Evolutionary conservation across 2,113 vertebrate species (phyloP), one percentile per base, ranked within the genome.

Genomic region (Heteronetta atricapilla): DNA sequence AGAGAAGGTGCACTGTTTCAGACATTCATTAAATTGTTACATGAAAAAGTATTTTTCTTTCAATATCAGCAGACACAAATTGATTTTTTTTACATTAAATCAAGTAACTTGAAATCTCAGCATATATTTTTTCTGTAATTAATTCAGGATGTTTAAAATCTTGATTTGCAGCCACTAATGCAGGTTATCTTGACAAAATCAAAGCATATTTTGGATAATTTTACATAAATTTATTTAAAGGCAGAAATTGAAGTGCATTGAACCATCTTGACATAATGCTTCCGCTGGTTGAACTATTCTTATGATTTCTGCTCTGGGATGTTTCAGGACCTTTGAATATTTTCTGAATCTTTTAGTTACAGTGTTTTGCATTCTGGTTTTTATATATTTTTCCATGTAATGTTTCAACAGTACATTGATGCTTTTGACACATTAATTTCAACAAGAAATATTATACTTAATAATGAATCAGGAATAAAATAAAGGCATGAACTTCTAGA

Each of bases 201-300:
- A 89, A 92, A 90, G 14, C 33, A 70, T 25, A 6, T 82, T 93
- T 79, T n/a, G 84, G 60, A 52, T 82, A 80, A 72, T 76, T 94
- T 75, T 62, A 67, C 12, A 23, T 85, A 55, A 53, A 50, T 55
- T 40, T 70, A 42, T 55, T 64, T 77, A 85, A 93, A 80, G 19
- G 28, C 28, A 79, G 7, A 64, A 89, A 59, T 22, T 55, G 31
- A 69, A 75, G 8, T 18, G 36, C 56, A 36, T 33, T 62, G 56
- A 87, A 89, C 50, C 25, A 74, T 28, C 1, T 5, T 20, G 10
- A 68, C 29, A 26, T 60, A 82, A 56, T 23, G 40, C 7, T 13
- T 85, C 50, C 38, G 72, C 16, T 68, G n/a, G 21, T 18, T 70
- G 31, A 31, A 40, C 36, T 42, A 5, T 25, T 90, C 19, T 82